These are phyloP conservation scores for Terebella lapidaria DNA, from an alignment of 2,888 invertebrate species.

Conservation along the genomic window DNA sequence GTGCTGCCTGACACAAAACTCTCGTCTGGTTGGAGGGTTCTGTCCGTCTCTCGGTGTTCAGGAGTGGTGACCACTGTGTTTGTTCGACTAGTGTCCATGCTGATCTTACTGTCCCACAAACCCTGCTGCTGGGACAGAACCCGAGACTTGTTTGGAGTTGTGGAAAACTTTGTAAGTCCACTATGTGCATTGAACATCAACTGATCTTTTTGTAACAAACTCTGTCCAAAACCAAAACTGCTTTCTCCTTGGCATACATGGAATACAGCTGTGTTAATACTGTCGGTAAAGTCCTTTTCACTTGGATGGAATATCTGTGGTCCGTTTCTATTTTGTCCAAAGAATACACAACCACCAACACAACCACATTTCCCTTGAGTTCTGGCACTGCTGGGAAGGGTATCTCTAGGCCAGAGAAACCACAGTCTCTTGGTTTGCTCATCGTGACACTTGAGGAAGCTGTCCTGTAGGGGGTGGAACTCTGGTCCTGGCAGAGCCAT, in stretches of 20 bases:
- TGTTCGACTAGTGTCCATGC: neutral
- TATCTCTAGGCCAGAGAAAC: slow-evolving; percentile 78
- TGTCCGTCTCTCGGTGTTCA: neutral
- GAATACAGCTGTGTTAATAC: slow-evolving; percentile 32
- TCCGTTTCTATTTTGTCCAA: slow-evolving; percentile 87
- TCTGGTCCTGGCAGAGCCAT: slow-evolving; percentile 60
- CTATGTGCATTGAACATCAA: neutral
- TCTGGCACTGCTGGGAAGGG: neutral
- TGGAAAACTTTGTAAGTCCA: neutral
- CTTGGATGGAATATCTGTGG: slow-evolving; percentile 77
- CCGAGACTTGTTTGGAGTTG: neutral
- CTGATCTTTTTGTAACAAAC: slow-evolving; percentile 68
- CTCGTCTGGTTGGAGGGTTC: neutral
- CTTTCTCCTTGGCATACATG: slow-evolving; percentile 37
- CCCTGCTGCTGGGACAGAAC: neutral
- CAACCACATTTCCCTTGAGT: slow-evolving; percentile 75
- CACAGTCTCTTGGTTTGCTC: slow-evolving; percentile 78
- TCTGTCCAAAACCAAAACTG: slow-evolving; percentile 90
- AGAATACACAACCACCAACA: slow-evolving; percentile 90
- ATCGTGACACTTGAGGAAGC: slow-evolving; percentile 62
- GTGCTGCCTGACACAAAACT: neutral
- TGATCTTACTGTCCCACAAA: too few species aligned
- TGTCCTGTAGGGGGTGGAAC: slow-evolving; percentile 46
- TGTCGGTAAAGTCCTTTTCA: slow-evolving; percentile 20
- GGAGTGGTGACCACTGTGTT: neutral